Conservation (phyloP, 2,113 vertebrate genomes). For the Dermatemys mawii region DNA sequence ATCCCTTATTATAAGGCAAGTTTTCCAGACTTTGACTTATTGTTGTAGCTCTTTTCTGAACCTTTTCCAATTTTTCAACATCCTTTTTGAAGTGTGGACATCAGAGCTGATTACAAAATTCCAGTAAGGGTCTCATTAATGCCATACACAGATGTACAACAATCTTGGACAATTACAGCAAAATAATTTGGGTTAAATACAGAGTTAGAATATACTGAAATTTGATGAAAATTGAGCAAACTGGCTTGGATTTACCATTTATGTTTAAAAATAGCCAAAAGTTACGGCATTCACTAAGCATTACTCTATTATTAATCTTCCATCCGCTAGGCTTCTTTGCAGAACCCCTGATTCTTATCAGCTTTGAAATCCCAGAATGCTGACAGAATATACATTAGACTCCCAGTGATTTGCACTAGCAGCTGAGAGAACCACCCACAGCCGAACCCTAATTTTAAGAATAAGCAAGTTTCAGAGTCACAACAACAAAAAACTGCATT, state of each 20-base stretch:
- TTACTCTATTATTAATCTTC: neutral
- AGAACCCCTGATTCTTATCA: neutral
- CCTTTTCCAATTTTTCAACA: neutral
- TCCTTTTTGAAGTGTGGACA: fast-evolving
- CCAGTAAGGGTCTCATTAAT: neutral
- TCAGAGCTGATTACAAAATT: neutral
- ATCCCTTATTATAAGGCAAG: neutral
- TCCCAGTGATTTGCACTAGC: neutral
- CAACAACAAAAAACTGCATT: neutral
- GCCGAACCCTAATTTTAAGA: conserved; percentile 25
- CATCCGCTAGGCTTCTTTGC: neutral
- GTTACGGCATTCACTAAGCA: neutral
- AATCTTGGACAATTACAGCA: fast-evolving
- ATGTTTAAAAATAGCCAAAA: neutral
- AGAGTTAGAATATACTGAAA: neutral
- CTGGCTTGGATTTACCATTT: neutral
- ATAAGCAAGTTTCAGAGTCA: conserved; percentile 45
- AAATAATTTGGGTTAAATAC: neutral
- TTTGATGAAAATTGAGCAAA: neutral
- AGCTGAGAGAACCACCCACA: neutral
- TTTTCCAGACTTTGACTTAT: neutral
- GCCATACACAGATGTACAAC: fast-evolving
- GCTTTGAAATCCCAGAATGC: neutral
- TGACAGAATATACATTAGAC: neutral
- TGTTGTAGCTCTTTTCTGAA: neutral